Evolutionary conservation across 2,797 vertebrate species (phyloP), one percentile per base, ranked within the genome.

Genomic region (Crocidura indochinensis): DNA sequence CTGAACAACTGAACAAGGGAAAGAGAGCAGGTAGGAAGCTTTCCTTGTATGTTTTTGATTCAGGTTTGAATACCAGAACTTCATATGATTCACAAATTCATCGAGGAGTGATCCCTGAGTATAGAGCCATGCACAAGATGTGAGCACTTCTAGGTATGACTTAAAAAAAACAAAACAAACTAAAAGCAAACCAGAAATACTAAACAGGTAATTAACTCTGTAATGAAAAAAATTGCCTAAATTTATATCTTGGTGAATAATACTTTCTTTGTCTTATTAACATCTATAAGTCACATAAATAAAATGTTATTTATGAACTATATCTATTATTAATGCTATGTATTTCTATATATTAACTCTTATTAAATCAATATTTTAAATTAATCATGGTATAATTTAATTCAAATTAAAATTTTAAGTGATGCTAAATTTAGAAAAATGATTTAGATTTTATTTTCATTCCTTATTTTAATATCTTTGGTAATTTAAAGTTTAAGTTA

Each of bases 401-500:
- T 38, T 38, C 14, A 51, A 84, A 78, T 64, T 56, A 4, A 4
- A 12, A 53, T 22, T 56, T 53, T 79, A 87, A 80, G 10, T 46
- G 49, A 71, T 9, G 10, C 88, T 89, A 46, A 91, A 26, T 76
- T 92, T 81, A 49, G 44, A 79, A 75, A 94, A 2, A 76, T 62
- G 5, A 38, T 38, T 86, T 71, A 71, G 27, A 24, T 88, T 91
- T 72, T 65, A 67, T 82, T 88, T 62, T 84, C 4, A 73, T 26
- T 78, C 3, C 8, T n/a, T n/a, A n/a, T n/a, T n/a, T n/a, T n/a
- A n/a, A n/a, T n/a, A n/a, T n/a, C 38, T 38, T 38, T 38, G 22
- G 4, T 83, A 6, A 87, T 89, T 26, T 90, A 88, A 29, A 91
- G 88, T 81, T 80, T 38, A 84, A 68, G 19, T 82, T 89, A 86